Conservation (phyloP, 2,113 vertebrate species). For the Merops nubicus region DNA sequence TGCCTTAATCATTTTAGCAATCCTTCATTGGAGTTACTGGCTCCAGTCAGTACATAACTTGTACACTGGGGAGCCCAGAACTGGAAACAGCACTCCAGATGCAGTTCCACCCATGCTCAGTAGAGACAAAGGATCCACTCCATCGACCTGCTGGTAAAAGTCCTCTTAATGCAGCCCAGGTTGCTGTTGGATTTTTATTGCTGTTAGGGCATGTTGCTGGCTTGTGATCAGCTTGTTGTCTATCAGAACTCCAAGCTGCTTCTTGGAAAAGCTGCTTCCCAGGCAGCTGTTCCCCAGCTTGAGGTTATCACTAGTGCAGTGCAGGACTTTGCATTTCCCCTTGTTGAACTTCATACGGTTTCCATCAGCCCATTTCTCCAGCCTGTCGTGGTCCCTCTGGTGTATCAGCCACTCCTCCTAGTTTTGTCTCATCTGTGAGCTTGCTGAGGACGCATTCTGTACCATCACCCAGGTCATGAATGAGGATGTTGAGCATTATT, state of each 20-base stretch:
- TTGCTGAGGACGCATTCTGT: not conserved
- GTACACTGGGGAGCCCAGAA: not conserved
- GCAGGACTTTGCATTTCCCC: not conserved
- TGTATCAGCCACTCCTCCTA: not conserved
- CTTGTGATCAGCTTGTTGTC: not conserved
- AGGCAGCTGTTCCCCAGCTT: not conserved
- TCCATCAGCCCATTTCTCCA: not conserved
- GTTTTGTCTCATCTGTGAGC: not conserved
- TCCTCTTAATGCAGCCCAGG: not conserved
- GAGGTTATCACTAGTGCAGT: not conserved
- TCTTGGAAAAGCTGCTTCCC: not conserved
- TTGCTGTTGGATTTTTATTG: not conserved
- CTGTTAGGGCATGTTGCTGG: not conserved
- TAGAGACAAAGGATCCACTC: not conserved
- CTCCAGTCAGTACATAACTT: not conserved
- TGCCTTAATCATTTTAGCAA: not conserved
- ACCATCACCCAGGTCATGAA: not conserved
- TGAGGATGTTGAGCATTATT: not conserved
- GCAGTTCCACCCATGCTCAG: not conserved
- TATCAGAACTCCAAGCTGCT: not conserved
- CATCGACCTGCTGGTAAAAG: not conserved
- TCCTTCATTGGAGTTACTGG: not conserved
- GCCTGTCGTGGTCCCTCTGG: accelerated
- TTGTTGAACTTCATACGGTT: not conserved
- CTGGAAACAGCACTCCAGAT: not conserved